Base-by-base conservation (phyloP, 2,797 vertebrate species). In the Ctenochaetus hawaiiensis region DNA sequence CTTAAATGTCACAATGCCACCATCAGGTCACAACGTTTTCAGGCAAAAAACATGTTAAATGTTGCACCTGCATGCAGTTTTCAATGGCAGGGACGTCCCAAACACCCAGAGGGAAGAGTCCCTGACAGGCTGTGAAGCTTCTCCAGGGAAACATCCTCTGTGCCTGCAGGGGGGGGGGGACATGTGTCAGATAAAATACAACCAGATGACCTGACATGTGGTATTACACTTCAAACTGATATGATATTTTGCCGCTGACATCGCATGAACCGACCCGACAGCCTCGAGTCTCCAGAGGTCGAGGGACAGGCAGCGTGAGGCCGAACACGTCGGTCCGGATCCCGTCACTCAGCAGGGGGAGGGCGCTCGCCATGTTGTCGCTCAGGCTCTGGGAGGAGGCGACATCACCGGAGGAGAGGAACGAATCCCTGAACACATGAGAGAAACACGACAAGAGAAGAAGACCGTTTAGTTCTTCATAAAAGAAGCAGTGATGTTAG, bases 131-230 rank as follows among this genome's bases (percentile, higher is more conserved):
- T 74, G 94, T 71, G 81, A 96, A 96, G 56, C 93, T 80, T 79
- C 95, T 96, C 95, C 95, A 96, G 61, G 95, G 93, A 89, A 93
- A 96, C 80, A 92, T 51, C 23, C 37, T 64, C 59, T 86, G 73
- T 18, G 90, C 87, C 95, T 96, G 72, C 59, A 79, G 71, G 59
- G 61, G 11, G 75, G 45, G 11, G 58, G 58, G 12, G 8, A 23
- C 56, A 34, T 6, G 30, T 39, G 52, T 1, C 37, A 17, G 17
- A 49, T 45, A 3, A 49, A 30, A 30, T 34, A 20, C 3, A n/a
- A 14, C 17, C 0, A 26, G 8, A 39, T 26, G 61, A 13, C 10
- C 3, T 57, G 0, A 58, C 18, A 34, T 39, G 48, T 13, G 5
- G 16, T 26, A 14, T 18, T 0, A 43, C 34, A 18, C 6, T 59